Base-by-base conservation (phyloP, 2,113 vertebrate genomes). In the Thinocorus orbignyianus region DNA sequence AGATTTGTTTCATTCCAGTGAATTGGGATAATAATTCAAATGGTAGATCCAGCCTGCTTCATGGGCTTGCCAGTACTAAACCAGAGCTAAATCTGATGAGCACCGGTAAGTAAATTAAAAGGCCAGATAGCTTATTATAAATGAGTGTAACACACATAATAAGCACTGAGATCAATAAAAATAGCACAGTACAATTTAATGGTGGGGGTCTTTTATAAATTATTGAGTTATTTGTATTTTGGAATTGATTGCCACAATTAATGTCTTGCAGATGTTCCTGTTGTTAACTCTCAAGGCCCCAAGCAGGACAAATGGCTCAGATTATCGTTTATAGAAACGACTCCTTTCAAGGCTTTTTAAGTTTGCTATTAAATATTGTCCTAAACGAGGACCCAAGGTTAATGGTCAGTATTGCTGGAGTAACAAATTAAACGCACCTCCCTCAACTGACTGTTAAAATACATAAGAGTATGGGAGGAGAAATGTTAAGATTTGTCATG, bases 311-410 rank as follows among this genome's bases (percentile, higher is more conserved):
- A 96, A 80, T 66, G 57, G 62, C 71, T 96, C 60, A 74, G 68
- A 62, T 58, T 54, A 85, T 88, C 5, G 55, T 83, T 94, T 82
- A 44, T 35, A 66, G 62, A 84, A 92, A 85, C 24, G 7, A 71
- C 72, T 73, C 57, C 41, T 86, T 86, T 88, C 72, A 92, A 74
- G 92, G 76, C 51, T 81, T 93, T 96, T 93, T 92, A 85, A 84
- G 49, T 57, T 84, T 72, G 57, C 78, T 57, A 87, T 95, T 96
- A 95, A 94, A 95, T 52, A 90, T 68, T 92, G 73, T 81, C 88
- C 83, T 86, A 94, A 93, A 86, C 71, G 80, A 92, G 72, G 77
- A 86, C 37, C 18, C 77, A 55, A 91, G 83, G 81, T 81, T 94
- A 88, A 91, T 2, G 11, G 88, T 86, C 72, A 86, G 65, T 51